Base-by-base conservation (phyloP, 2,888 invertebrate species). In the Synergus itoensis region DNA sequence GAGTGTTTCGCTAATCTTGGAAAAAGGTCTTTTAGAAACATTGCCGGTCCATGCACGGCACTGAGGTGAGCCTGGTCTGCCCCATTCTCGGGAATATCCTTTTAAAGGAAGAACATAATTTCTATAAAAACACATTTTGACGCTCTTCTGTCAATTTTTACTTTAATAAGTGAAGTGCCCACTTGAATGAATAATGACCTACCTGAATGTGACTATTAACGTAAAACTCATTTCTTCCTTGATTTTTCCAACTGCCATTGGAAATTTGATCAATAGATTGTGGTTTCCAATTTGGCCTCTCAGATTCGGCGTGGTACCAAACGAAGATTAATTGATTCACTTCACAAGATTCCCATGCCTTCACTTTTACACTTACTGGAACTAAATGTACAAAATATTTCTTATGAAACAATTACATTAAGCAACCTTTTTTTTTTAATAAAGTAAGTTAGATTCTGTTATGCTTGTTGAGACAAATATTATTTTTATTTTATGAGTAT, bases 41-140 rank as follows among this genome's bases (percentile, higher is more conserved):
- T 91, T 0, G 92, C 91, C 0, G 95, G 94, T 0, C 94, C 94
- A 86, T 98, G 98, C 0, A 98, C 94, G 0, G 96, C 95, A 77
- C 94, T 94, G 36, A 98, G 93, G 89, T 98, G 98, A 0, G 96
- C 95, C 1, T 96, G 94, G 88, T 98, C 98, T 0, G 97, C 96
- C 0, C 97, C 98, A 87, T 98, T 98, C 90, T 98, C 98, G 0
- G 98, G 97, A 60, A 98, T 96, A 87, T 98, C 98, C 96, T 97
- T 92, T 28, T 18, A 28, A 60, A 64, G 76, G 18, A 76, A 77
- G 21, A 67, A 73, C 21, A 36, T 43, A 67, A 77, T 75, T 1
- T 7, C 0, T 48, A 1, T n/a, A n/a, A 48, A 0, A n/a, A n/a
- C n/a, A n/a, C n/a, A 48, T 48, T 48, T 48, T 1, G 5, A 7